phyloP scores from a whole-genome alignment of 2,797 vertebrate genomes.

The Sphaeramia orbicularis region DNA sequence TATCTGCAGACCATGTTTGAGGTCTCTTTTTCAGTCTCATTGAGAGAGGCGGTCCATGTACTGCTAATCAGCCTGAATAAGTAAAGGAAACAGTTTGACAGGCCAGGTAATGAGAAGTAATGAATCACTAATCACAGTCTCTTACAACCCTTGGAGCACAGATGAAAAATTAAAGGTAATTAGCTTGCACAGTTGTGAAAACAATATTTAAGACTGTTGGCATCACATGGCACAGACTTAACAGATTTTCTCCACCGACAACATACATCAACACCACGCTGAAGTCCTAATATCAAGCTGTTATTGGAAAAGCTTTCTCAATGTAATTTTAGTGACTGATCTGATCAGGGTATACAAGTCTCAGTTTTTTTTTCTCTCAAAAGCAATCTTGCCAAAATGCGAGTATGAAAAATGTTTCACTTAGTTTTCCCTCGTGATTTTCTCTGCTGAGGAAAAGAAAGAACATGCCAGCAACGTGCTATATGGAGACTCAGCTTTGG shows the following conservation, averaged over 20 bases:
- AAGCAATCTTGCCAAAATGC: constrained; percentile 60
- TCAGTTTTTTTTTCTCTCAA: constrained; percentile 30
- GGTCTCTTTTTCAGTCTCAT: constrained; percentile 70
- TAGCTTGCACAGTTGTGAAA: constrained; percentile 84
- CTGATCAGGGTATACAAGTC: constrained; percentile 66
- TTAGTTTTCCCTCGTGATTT: constrained; percentile 42
- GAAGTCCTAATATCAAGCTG: constrained; percentile 75
- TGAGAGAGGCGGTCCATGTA: constrained; percentile 78
- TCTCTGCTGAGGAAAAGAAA: constrained; percentile 27
- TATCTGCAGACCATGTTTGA: constrained; percentile 62
- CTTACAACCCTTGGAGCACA: constrained; percentile 82
- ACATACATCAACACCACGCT: constrained; percentile 72
- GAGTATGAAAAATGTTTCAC: constrained; percentile 61
- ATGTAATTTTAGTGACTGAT: constrained; percentile 76
- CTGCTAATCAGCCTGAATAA: constrained; percentile 83
- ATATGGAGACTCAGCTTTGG: constrained; percentile 27
- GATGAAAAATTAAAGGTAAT: constrained; percentile 86
- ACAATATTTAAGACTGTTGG: constrained; percentile 84
- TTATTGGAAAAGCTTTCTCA: constrained; percentile 71
- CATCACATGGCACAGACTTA: constrained; percentile 77
- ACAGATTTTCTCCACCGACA: constrained; percentile 74
- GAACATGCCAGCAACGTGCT: constrained; percentile 53
- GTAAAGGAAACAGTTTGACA: constrained; percentile 86
- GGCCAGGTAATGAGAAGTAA: constrained; percentile 86
- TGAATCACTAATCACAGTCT: constrained; percentile 84